Conservation (phyloP, 2,888 invertebrate species). For the Hydrotaea cyrtoneurina region DNA sequence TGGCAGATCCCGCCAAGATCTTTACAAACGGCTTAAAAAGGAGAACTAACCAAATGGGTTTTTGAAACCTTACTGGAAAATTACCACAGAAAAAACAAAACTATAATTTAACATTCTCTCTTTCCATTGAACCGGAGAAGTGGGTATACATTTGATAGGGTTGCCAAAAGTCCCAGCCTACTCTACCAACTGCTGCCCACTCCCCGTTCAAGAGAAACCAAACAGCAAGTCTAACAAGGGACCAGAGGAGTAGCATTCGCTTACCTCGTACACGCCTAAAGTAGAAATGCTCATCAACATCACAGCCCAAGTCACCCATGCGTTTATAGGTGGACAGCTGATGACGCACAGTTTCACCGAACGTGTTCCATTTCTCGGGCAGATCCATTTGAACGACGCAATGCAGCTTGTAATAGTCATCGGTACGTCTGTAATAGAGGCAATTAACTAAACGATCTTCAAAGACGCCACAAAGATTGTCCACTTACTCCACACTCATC, state of each 20-base stretch:
- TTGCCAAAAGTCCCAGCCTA: no score
- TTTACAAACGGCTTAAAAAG: no score
- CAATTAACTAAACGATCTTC: background rate
- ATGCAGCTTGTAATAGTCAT: constrained; percentile 73
- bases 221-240: no score
- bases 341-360: constrained; percentile 67
- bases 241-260: constrained; percentile 60
- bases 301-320: constrained; percentile 72
- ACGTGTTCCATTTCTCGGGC: constrained; percentile 69
- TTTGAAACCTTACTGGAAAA: no score
- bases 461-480: background rate
- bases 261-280: constrained; percentile 74
- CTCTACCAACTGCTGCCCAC: no score
- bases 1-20: background rate
- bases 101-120: no score
- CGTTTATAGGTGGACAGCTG: constrained; percentile 69
- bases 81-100: no score
- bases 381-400: constrained; percentile 74
- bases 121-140: no score
- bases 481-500: constrained; percentile 74
- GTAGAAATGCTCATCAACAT: constrained; percentile 72
- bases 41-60: no score
- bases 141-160: no score
- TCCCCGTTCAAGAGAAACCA: no score
- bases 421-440: constrained; percentile 71